Conservation (phyloP, 2,113 vertebrate species). For the Spheniscus mendiculus region DNA sequence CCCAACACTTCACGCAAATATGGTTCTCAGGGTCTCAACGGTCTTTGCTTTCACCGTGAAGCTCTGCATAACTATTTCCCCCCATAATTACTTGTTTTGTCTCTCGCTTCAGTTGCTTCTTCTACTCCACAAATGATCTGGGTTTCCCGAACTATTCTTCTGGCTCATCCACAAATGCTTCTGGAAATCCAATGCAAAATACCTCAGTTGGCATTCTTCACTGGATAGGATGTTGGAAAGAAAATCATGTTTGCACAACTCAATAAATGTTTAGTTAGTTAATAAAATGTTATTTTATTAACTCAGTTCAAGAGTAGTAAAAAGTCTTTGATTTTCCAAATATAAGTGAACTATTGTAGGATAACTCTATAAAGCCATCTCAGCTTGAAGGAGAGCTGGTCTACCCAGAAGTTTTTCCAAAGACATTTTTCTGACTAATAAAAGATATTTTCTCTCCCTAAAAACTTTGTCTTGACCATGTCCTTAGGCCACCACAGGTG, state of each 20-base stretch:
- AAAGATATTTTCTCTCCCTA: neutral
- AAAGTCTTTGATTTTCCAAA: neutral
- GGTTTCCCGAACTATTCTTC: neutral
- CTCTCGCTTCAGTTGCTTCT: neutral
- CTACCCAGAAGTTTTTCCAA: neutral
- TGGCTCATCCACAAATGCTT: neutral
- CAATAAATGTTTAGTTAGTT: neutral
- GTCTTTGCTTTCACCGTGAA: neutral
- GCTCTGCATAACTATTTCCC: neutral
- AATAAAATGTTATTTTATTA: constrained; percentile 14
- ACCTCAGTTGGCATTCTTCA: neutral
- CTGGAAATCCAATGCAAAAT: neutral
- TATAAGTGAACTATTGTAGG: neutral
- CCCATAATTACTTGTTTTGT: neutral
- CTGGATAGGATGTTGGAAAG: neutral
- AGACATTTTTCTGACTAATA: neutral
- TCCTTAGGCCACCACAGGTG: neutral
- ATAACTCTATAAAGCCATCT: neutral
- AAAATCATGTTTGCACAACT: neutral
- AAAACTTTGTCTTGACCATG: neutral
- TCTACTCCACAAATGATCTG: neutral
- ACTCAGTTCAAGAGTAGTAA: neutral
- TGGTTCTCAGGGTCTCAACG: rapidly evolving
- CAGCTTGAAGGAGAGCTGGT: neutral
- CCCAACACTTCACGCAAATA: neutral